Conservation (phyloP, 2,113 vertebrate species). For the Gallinago paraguaiae region DNA sequence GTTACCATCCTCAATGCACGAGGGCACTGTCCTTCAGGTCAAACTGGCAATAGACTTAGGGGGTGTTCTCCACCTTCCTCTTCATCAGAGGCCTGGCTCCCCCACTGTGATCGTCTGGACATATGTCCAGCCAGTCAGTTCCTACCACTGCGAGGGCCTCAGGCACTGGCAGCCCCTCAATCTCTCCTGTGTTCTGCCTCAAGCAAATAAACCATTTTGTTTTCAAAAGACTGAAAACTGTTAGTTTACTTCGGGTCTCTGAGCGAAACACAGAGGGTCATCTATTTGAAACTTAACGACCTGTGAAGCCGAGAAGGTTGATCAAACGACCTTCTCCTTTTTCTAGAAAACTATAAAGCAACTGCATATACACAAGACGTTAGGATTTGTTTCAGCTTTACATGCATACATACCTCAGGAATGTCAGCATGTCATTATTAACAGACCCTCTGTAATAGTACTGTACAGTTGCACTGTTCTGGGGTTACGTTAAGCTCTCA, state of each 20-base stretch:
- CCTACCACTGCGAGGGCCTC: not conserved
- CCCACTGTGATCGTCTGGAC: not conserved
- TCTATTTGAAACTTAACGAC: constrained; percentile 37
- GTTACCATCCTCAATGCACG: not conserved
- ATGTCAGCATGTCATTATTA: not conserved
- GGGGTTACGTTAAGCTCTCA: not conserved
- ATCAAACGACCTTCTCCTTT: not conserved
- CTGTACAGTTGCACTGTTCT: not conserved
- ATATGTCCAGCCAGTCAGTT: not conserved
- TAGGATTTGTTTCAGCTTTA: not conserved
- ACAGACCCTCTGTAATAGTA: not conserved
- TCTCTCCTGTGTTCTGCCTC: not conserved
- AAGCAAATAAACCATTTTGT: constrained; percentile 41
- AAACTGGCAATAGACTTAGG: not conserved
- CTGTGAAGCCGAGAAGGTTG: not conserved
- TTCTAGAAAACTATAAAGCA: not conserved
- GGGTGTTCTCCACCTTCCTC: not conserved
- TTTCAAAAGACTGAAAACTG: constrained; percentile 24
- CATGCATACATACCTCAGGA: not conserved
- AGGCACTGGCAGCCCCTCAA: constrained; percentile 5
- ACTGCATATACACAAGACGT: not conserved
- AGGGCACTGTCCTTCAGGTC: not conserved
- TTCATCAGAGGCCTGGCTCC: not conserved
- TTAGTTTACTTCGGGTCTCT: not conserved
- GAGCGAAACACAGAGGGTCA: not conserved